phyloP scores from a whole-genome alignment of 2,113 vertebrate species.

The Gobio gobio region DNA sequence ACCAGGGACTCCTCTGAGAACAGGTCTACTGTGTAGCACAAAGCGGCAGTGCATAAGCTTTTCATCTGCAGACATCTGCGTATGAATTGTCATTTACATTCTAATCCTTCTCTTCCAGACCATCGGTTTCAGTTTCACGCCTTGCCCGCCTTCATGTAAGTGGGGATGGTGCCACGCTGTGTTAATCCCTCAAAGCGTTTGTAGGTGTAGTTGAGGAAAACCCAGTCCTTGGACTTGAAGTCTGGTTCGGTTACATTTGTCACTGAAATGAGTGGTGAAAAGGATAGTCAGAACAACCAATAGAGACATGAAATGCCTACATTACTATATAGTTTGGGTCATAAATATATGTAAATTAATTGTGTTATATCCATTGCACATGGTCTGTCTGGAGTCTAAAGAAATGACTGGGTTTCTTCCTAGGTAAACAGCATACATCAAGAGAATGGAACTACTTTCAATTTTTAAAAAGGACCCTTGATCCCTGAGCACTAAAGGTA shows the following conservation, averaged over 20 bases:
- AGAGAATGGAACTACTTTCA: background rate
- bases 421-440: background rate
- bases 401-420: background rate
- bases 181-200: slow-evolving; percentile 97
- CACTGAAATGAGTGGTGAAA: slow-evolving; percentile 69
- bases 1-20: slow-evolving; percentile 38
- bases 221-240: slow-evolving; percentile 99
- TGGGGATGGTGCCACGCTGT: slow-evolving; percentile 94
- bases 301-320: background rate
- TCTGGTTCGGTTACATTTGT: slow-evolving; percentile 92
- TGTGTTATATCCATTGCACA: background rate
- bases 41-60: slow-evolving; percentile 45
- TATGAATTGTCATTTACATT: slow-evolving; percentile 29
- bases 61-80: background rate
- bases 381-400: background rate
- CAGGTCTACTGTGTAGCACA: slow-evolving; percentile 30
- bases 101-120: background rate
- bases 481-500: background rate
- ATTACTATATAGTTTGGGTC: too few relatives aligned
- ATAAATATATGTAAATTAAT: background rate
- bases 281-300: slow-evolving; percentile 48
- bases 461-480: background rate
- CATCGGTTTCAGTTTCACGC: slow-evolving; percentile 75
- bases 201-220: slow-evolving; percentile 99
- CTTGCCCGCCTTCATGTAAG: slow-evolving; percentile 94